Base-by-base conservation (phyloP, 1,140 invertebrate species). In the Anadara kagoshimensis region DNA sequence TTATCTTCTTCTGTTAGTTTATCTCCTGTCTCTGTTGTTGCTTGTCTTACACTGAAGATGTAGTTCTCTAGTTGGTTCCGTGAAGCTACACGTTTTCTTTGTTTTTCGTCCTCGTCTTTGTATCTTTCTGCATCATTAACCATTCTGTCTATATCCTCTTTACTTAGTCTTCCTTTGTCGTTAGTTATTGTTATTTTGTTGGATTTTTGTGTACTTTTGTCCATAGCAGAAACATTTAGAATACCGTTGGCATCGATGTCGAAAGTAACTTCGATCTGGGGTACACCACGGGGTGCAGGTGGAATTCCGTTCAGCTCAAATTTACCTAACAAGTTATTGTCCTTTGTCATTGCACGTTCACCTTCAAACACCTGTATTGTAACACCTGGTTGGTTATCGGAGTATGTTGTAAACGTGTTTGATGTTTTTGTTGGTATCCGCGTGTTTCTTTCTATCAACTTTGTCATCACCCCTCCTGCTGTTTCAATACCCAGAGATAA, bases 351-450 rank as follows among this genome's bases (percentile, higher is more conserved):
- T 1, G 29, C 29, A 36, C 29, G 29, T 36, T 36, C 29, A 36
- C 29, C 29, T 36, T 98, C 99, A 66, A 99, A 91, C 89, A 98
- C 86, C 67, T 98, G 98, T 69, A 97, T 97, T 78, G 97, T 97
- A 73, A 84, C 79, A 91, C 97, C 97, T 87, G 97, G 95, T 85
- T 96, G 94, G 53, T 98, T 98, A 90, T 97, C 95, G 92, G 98
- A 93, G 86, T 98, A 97, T 56, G 97, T 96, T 87, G 98, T 97
- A 61, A 94, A 92, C n/a, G 98, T 89, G 11, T 96, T 94, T 89
- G 98, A 97, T 86, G 98, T 97, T 0, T 99, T 97, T 36, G 29
- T 36, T 36, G 29, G 29, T 36, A 36, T 36, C 91, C 72, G 78
- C 0, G 84, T 76, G 72, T 88, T 88, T 24, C 80, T 69, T 56